Percentiles rank a stretch among this genome's conserved stretches.
These are phyloP conservation scores for Arrhamphus sclerolepis DNA, from an alignment of 2,797 vertebrate species.

Conservation along the genomic window DNA sequence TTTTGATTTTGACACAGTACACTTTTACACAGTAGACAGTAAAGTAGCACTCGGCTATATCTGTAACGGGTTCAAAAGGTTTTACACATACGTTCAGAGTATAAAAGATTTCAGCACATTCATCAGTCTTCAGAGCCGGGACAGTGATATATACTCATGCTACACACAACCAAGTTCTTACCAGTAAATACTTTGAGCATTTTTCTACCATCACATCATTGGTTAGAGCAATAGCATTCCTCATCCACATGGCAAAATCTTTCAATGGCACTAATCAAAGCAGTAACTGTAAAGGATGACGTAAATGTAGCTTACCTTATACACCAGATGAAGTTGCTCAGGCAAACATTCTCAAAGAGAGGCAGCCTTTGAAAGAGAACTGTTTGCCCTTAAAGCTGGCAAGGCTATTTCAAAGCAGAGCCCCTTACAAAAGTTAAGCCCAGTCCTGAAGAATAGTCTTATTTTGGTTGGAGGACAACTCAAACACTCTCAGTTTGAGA, in stretches of 20 bases:
- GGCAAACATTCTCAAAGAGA: slow-evolving; percentile 9
- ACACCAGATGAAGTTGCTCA: not conserved
- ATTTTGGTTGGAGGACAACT: too few species aligned
- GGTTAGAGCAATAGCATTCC: not conserved
- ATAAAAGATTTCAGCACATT: not conserved
- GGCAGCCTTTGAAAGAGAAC: slow-evolving; percentile 6
- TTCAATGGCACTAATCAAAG: slow-evolving; percentile 2
- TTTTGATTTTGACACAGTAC: not conserved
- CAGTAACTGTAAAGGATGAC: slow-evolving; percentile 24
- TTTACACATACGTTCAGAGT: not conserved
- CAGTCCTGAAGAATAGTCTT: too few species aligned
- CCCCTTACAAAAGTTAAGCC: too few species aligned
- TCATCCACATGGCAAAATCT: slow-evolving; percentile 6
- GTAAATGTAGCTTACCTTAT: slow-evolving; percentile 11
- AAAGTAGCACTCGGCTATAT: not conserved
- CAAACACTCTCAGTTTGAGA: too few species aligned
- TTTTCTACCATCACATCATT: slow-evolving; percentile 14
- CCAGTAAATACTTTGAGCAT: too few species aligned
- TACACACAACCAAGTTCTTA: too few species aligned
- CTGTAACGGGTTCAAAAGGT: not conserved
- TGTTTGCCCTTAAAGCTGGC: not conserved
- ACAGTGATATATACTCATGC: not conserved
- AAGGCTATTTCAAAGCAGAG: not conserved
- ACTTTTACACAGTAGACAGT: slow-evolving; percentile 1
- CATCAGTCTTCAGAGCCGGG: not conserved